phyloP scores from a whole-genome alignment of 2,797 vertebrate species.

The Spinus olivaceus region DNA sequence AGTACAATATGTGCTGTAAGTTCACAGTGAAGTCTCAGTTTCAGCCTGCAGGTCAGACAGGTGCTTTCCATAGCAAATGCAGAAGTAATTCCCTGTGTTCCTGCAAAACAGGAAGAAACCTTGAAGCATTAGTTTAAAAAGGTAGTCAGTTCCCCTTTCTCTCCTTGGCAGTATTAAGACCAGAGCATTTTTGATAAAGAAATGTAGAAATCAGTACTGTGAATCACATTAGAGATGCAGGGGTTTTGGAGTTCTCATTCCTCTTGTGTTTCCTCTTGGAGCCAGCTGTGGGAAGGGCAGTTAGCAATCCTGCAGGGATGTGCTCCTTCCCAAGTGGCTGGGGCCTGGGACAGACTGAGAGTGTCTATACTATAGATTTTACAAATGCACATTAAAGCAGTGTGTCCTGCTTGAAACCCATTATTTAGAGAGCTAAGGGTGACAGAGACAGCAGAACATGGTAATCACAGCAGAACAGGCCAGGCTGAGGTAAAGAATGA shows the following conservation, averaged over 20 bases:
- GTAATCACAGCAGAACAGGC: not conserved
- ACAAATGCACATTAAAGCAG: not conserved
- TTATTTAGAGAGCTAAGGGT: not conserved
- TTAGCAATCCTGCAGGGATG: not conserved
- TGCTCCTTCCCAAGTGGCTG: not conserved
- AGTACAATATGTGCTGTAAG: not conserved
- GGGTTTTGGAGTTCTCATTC: not conserved
- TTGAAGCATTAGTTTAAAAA: not conserved
- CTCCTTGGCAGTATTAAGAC: not conserved
- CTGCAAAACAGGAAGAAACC: not conserved
- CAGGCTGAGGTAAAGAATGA: not conserved
- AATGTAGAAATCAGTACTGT: not conserved
- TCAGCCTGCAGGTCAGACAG: not conserved
- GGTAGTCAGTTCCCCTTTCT: not conserved
- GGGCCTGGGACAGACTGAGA: not conserved
- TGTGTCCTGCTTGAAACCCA: not conserved
- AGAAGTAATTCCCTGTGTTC: not conserved
- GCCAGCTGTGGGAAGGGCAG: not conserved
- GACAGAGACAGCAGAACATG: not conserved
- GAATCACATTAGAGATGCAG: not conserved
- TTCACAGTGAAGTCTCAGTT: not conserved
- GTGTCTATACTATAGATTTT: not conserved
- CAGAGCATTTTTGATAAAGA: not conserved
- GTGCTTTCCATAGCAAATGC: not conserved
- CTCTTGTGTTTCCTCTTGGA: not conserved